A percentile compares a stretch with the other conserved stretches of the same genome.
Evolutionary conservation across 2,888 invertebrate species (phyloP).

Genomic region (Drosophila hamatofila): DNA sequence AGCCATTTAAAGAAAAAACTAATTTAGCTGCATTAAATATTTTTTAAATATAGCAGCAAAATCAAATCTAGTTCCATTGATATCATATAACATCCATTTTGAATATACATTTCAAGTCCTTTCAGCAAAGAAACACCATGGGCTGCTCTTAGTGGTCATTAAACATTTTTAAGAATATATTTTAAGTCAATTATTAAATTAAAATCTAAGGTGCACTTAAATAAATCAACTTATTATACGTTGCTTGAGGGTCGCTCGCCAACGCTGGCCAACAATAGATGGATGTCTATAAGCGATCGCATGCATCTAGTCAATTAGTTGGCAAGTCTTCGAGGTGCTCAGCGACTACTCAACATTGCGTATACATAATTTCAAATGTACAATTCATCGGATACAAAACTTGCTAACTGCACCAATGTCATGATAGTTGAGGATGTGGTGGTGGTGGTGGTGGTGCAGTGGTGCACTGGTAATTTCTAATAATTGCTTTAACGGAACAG

Average conservation of each 20-base stretch:
- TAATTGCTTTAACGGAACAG: conserved; percentile 90
- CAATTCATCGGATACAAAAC: conserved; percentile 21
- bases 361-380: conserved; percentile 57
- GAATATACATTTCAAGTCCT: not conserved
- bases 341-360: conserved; percentile 28
- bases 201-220: conserved; percentile 44
- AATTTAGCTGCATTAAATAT: no score
- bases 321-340: not conserved
- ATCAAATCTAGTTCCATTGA: no score
- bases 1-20: no score
- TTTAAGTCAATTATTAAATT: conserved; percentile 40
- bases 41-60: no score
- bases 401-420: not conserved
- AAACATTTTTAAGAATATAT: conserved; percentile 41
- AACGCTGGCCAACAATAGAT: conserved; percentile 17
- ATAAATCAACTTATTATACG: conserved; percentile 58
- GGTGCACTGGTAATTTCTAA: conserved; percentile 3
- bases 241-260: conserved; percentile 58
- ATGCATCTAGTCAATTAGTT: conserved; percentile 10
- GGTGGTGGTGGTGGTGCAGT: conserved; percentile 18
- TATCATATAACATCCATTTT: not conserved
- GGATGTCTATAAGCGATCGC: conserved; percentile 20
- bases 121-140: not conserved
- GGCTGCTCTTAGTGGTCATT: conserved; percentile 22
- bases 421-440: not conserved